phyloP scores from a whole-genome alignment of 92 coral and sea anemone genomes.

The Ricordea florida region DNA sequence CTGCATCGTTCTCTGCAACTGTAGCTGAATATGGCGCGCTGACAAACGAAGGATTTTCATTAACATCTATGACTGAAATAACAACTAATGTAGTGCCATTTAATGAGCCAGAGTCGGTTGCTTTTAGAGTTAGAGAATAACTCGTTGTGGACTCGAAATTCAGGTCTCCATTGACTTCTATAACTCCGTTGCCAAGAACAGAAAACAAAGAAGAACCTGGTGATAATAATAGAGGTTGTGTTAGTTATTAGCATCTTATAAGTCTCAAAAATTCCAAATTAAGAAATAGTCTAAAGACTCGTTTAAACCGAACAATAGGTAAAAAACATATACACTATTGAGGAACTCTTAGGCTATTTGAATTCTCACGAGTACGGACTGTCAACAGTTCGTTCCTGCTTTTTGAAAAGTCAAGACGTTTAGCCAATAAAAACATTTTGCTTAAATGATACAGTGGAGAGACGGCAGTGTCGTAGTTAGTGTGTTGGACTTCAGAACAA shows the following conservation, averaged over 20 bases:
- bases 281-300: no score
- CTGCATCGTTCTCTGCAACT: slow-evolving; percentile 51
- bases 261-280: no score
- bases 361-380: no score
- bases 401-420: no score
- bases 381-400: no score
- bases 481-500: no score
- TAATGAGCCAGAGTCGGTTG: slow-evolving; percentile 52
- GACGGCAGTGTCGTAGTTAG: no score
- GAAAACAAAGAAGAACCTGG: slow-evolving; percentile 53
- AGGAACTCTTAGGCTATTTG: no score
- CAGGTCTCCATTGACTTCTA: slow-evolving; percentile 59
- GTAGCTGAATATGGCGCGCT: slow-evolving; percentile 62
- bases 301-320: no score
- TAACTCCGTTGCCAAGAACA: slow-evolving; percentile 43
- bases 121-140: slow-evolving; percentile 52
- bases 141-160: slow-evolving; percentile 62
- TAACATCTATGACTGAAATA: slow-evolving; percentile 34
- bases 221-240: not conserved
- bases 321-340: no score
- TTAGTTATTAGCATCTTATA: not conserved
- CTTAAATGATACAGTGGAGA: no score
- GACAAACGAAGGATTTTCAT: slow-evolving; percentile 48
- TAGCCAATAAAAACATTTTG: no score
- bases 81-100: slow-evolving; percentile 32